Evolutionary conservation across 2,888 invertebrate species (phyloP).

Genomic region (Phaonia tiefii): DNA sequence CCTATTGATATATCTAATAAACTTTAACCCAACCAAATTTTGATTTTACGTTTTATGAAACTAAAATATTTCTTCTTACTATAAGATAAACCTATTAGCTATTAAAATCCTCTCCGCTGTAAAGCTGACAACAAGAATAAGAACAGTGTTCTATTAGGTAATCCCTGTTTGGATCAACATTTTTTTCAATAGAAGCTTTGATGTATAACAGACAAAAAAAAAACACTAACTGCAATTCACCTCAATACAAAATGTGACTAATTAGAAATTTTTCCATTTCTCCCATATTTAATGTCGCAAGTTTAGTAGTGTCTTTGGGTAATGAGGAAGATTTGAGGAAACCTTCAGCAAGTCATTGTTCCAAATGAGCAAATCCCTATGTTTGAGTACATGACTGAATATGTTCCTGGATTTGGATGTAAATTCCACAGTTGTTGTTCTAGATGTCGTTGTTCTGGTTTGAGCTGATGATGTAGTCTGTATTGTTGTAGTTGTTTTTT

Average conservation of each 20-base stretch:
- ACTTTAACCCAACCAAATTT: too few relatives aligned
- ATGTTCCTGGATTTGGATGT: too few relatives aligned
- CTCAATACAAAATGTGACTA: constrained; percentile 37
- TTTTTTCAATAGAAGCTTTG: constrained; percentile 17
- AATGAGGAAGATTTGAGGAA: not conserved
- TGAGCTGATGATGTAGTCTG: too few relatives aligned
- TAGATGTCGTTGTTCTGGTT: not conserved
- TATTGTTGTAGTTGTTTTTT: too few relatives aligned
- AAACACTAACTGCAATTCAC: not conserved
- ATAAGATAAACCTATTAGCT: too few relatives aligned
- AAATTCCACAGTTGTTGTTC: not conserved
- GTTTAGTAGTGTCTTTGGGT: not conserved
- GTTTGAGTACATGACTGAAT: too few relatives aligned
- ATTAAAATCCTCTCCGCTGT: too few relatives aligned
- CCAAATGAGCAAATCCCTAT: constrained; percentile 25
- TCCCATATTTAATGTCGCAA: not conserved
- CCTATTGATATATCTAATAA: too few relatives aligned
- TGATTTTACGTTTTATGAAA: too few relatives aligned
- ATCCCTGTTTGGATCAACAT: constrained; percentile 4
- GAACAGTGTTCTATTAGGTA: not conserved
- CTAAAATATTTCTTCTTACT: too few relatives aligned
- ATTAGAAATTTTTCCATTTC: constrained; percentile 48
- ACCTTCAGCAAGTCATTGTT: constrained; percentile 21
- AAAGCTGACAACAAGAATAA: too few relatives aligned
- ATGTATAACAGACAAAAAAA: constrained; percentile 4